A percentile compares a stretch with the other conserved stretches of the same genome.
These are phyloP conservation scores for Paramuricea clavata DNA, from an alignment of 92 coral and sea anemone genomes.

Conservation along the genomic window DNA sequence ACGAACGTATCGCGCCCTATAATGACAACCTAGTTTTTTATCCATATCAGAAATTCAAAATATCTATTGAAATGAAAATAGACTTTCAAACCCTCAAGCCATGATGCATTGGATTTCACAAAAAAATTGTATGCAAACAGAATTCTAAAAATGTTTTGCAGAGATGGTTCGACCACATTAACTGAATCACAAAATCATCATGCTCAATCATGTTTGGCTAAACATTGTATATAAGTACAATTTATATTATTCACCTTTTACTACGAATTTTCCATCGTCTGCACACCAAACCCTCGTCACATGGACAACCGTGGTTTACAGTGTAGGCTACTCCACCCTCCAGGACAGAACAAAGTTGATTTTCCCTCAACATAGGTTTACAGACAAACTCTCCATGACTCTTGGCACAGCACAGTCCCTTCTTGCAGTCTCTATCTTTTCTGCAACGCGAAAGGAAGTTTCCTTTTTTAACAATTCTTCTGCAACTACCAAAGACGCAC, in stretches of 20 bases:
- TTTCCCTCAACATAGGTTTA: conserved; percentile 79
- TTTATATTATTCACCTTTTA: background rate
- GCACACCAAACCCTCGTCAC: conserved; percentile 87
- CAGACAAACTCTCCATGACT: conserved; percentile 94
- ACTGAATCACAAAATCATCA: too few species aligned
- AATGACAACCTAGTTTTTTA: too few species aligned
- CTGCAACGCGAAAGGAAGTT: conserved; percentile 77
- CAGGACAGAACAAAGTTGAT: conserved; percentile 82
- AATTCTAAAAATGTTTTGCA: too few species aligned
- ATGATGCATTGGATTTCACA: too few species aligned
- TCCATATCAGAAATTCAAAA: too few species aligned
- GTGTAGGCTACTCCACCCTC: conserved; percentile 93
- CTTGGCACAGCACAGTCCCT: conserved; percentile 90
- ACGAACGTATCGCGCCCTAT: too few species aligned
- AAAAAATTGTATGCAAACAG: too few species aligned
- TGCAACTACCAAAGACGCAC: conserved; percentile 93
- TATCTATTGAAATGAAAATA: too few species aligned
- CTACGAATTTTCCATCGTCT: conserved; percentile 25
- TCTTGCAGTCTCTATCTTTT: conserved; percentile 81
- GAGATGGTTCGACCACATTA: too few species aligned
- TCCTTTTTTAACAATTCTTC: conserved; percentile 76
- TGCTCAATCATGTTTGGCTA: too few species aligned
- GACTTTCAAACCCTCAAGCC: too few species aligned
- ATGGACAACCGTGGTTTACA: conserved; percentile 90
- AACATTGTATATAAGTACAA: background rate